Conservation (phyloP, 2,113 vertebrate genomes). For the Struthio camelus region DNA sequence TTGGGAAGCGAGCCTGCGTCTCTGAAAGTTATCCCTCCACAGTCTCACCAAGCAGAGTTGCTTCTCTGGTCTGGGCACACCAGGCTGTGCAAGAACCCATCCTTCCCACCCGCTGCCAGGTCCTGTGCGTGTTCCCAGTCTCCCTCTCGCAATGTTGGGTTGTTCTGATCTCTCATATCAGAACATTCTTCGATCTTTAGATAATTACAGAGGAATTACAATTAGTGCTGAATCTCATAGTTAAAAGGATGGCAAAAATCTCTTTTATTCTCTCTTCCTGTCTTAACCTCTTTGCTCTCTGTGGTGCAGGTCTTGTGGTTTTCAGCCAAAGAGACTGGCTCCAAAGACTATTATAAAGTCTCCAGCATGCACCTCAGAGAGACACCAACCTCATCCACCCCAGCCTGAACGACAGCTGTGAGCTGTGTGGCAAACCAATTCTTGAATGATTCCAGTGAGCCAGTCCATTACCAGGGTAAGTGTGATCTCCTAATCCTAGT, state of each 20-base stretch:
- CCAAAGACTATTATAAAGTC: background rate
- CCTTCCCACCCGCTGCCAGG: rapidly evolving
- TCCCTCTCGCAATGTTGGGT: background rate
- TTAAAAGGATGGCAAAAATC: background rate
- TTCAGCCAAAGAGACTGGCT: background rate
- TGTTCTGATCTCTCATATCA: background rate
- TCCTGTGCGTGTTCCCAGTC: background rate
- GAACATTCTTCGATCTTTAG: background rate
- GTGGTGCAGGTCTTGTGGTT: background rate
- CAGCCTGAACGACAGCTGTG: background rate
- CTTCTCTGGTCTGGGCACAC: background rate
- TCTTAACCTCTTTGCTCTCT: background rate
- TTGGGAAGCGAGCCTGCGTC: background rate
- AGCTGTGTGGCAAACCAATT: background rate
- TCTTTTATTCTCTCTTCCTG: background rate
- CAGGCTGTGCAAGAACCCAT: background rate
- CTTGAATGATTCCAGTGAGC: background rate
- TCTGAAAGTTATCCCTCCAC: background rate
- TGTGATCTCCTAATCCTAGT: background rate
- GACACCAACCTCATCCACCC: background rate
- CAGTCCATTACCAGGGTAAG: background rate
- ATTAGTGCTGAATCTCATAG: background rate
- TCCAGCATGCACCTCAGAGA: background rate
- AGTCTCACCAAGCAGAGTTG: background rate
- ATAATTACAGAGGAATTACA: background rate